A percentile compares a stretch with the other conserved stretches of the same genome.
Conservation (phyloP, 1,140 invertebrate genomes). For the Megalopta genalis region DNA sequence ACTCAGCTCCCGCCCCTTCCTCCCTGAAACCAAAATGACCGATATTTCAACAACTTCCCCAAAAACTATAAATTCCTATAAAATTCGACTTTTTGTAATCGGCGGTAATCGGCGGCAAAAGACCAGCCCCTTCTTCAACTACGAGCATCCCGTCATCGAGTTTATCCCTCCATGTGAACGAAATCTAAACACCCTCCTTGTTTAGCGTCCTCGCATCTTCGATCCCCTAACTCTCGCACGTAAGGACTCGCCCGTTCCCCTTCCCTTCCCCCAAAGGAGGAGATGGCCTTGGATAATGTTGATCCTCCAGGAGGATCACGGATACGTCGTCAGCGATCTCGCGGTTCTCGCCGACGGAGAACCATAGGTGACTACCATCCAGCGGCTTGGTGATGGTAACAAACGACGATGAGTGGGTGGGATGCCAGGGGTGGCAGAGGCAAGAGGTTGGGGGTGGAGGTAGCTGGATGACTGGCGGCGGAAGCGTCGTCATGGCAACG, state of each 20-base stretch:
- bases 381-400: slow-evolving; percentile 51
- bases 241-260: not conserved
- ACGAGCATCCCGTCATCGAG: not conserved
- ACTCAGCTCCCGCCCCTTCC: too few relatives aligned
- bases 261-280: not conserved
- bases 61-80: too few relatives aligned
- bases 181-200: not conserved
- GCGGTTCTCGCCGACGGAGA: slow-evolving; percentile 22
- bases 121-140: not conserved
- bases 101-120: not conserved
- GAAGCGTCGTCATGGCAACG: slow-evolving; percentile 81
- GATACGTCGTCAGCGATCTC: slow-evolving; percentile 20
- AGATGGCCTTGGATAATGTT: slow-evolving; percentile 8
- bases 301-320: not conserved
- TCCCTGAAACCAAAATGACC: too few relatives aligned
- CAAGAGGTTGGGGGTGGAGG: slow-evolving; percentile 68
- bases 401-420: slow-evolving; percentile 61
- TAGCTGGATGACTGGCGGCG: slow-evolving; percentile 80
- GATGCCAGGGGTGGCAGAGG: slow-evolving; percentile 1
- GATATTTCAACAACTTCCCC: too few relatives aligned
- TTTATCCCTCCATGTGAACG: not conserved
- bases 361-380: slow-evolving; percentile 55
- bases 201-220: not conserved
- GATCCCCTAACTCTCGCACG: not conserved
- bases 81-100: not conserved